Percentiles rank a stretch among this genome's conserved stretches.
Evolutionary conservation across 2,888 invertebrate species (phyloP).

Genomic region (Cerastis leucographa): DNA sequence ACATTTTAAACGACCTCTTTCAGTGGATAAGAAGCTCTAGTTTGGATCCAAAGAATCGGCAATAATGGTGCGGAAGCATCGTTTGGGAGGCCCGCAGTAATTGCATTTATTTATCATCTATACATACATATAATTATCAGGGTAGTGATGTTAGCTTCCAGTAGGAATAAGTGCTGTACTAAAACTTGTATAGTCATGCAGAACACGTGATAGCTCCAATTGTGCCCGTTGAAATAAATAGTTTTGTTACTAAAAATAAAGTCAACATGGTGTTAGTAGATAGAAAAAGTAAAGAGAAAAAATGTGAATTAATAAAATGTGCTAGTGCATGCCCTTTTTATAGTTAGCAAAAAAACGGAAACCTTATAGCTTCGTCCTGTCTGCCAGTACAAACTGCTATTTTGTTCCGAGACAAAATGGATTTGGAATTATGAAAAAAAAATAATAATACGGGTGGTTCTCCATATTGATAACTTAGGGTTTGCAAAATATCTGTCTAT

Average conservation of each 20-base stretch:
- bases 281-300: neutral
- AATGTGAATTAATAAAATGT: neutral
- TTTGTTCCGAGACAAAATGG: neutral
- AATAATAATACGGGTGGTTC: neutral
- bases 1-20: neutral
- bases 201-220: no score
- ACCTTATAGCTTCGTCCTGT: neutral
- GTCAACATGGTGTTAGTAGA: neutral
- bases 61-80: neutral
- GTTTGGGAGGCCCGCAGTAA: neutral
- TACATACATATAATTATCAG: neutral
- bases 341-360: neutral
- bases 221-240: no score
- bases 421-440: neutral
- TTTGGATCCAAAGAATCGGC: neutral
- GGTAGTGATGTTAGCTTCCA: no score
- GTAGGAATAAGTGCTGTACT: no score
- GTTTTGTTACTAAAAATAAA: neutral
- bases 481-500: neutral
- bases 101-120: neutral
- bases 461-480: neutral
- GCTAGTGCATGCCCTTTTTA: neutral
- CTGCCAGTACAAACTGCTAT: neutral
- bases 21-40: neutral
- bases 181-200: no score